These are phyloP conservation scores for Trilocha varians DNA, from an alignment of 2,888 invertebrate genomes.

Conservation along the genomic window DNA sequence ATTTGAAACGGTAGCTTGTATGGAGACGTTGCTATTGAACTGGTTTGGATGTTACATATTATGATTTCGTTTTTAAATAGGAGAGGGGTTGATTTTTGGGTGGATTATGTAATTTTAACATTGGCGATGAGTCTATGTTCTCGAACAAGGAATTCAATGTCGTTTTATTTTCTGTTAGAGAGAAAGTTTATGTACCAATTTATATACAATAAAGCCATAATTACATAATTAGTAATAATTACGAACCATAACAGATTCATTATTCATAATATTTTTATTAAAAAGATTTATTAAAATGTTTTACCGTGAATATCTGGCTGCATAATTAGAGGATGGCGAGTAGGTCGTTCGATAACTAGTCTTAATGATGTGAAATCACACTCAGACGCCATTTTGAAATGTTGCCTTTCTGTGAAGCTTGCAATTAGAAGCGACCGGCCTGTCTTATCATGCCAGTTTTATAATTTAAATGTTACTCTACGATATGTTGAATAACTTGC, in stretches of 20 bases:
- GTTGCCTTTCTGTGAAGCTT: constrained; percentile 23
- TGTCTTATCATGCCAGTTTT: neutral
- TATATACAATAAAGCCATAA: too few relatives aligned
- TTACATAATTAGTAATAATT: too few relatives aligned
- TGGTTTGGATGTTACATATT: neutral
- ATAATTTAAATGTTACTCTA: constrained; percentile 6
- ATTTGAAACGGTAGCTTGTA: neutral
- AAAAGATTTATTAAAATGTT: neutral
- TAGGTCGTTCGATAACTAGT: constrained; percentile 62
- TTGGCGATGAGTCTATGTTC: too few relatives aligned
- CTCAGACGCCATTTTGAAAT: constrained; percentile 46
- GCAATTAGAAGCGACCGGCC: constrained; percentile 38
- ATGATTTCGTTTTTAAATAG: neutral
- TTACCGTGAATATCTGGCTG: constrained; percentile 8
- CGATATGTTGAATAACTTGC: neutral
- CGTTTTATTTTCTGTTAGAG: too few relatives aligned
- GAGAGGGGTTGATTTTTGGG: too few relatives aligned
- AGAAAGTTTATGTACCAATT: too few relatives aligned
- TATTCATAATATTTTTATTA: neutral
- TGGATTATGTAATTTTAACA: too few relatives aligned
- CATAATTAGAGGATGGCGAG: constrained; percentile 60
- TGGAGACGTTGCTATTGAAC: neutral
- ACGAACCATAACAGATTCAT: neutral
- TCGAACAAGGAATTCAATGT: too few relatives aligned
- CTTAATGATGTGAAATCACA: constrained; percentile 61